These are phyloP conservation scores for Actinia equina DNA, from an alignment of 64 coral and sea anemone genomes.

Conservation along the genomic window DNA sequence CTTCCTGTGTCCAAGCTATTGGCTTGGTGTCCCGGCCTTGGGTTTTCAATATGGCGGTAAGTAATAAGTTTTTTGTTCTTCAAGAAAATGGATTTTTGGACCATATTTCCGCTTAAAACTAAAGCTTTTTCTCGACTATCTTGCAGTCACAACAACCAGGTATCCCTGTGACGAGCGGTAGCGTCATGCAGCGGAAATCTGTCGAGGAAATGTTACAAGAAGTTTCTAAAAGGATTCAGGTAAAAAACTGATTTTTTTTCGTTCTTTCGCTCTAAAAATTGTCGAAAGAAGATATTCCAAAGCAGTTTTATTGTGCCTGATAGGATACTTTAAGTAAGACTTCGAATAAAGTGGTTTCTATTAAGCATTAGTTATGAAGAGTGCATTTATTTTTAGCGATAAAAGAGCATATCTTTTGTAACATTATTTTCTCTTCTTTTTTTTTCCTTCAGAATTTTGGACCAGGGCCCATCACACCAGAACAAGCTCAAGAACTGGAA, in stretches of 20 bases:
- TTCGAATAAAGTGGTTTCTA: no score
- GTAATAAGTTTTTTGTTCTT: background rate
- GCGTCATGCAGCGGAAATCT: constrained; percentile 21
- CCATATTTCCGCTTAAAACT: background rate
- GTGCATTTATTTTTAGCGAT: no score
- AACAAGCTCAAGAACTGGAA: constrained; percentile 60
- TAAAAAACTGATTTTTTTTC: background rate
- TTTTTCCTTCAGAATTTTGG: constrained; percentile 34
- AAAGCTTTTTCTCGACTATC: background rate
- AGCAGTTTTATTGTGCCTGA: background rate
- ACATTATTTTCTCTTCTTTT: background rate
- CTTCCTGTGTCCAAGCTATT: background rate
- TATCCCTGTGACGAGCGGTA: constrained; percentile 27
- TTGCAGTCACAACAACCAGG: constrained; percentile 33
- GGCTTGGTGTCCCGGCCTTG: constrained; percentile 1
- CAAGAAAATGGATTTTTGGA: background rate
- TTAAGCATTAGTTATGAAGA: no score
- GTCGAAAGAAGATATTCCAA: background rate
- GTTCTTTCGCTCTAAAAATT: background rate
- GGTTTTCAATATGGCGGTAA: constrained; percentile 50
- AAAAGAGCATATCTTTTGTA: background rate
- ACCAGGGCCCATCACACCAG: constrained; percentile 30
- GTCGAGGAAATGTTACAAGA: constrained; percentile 50
- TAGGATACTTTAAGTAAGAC: no score
- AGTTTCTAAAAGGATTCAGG: constrained; percentile 55